Evolutionary conservation across 2,113 vertebrate genomes (phyloP), one percentile per base, ranked within the genome.

Genomic region (Nestor notabilis): DNA sequence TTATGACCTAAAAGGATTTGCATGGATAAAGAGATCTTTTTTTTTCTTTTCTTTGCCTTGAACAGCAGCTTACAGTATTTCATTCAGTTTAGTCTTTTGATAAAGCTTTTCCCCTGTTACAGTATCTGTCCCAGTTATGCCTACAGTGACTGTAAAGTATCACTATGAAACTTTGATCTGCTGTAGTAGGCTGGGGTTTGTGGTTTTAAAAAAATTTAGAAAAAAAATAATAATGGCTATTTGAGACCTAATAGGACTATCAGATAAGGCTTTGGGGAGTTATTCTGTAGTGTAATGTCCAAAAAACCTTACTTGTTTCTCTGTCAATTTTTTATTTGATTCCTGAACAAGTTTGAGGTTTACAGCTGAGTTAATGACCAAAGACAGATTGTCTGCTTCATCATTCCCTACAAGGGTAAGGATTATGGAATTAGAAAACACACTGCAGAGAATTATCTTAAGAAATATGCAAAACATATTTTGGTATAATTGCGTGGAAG

Each of bases 1-100:
- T 83, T 87, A 52, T 94, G 80, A 71, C 52, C 47, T 87, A 53
- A 83, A 96, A 93, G 60, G 60, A 94, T 96, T 96, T 97, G 68
- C 93, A 80, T 94, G 71, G 19, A 10, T 87, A 79, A 91, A 91
- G 44, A 92, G 16, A 72, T 25, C 46, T 89, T 49, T 46, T 47
- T 41, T 41, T 55, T 18, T 21, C 47, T 82, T 81, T 89, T 56
- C n/a, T 86, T 86, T 90, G 31, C 46, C 39, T 86, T 88, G 29
- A 95, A 90, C 65, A 93, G 28, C 24, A 80, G 31, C 58, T 92
- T 80, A 80, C 71, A n/a, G 83, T 35, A 71, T 90, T 92, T 92
- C 55, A 64, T 89, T 94, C 85, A 46, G 10, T 80, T 94, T 74
- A 65, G 47, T 63, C 69, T 94, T 94, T 74, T 87, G 69, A 64